These are phyloP conservation scores for Mantis religiosa DNA, from an alignment of 2,888 invertebrate genomes.

Conservation along the genomic window DNA sequence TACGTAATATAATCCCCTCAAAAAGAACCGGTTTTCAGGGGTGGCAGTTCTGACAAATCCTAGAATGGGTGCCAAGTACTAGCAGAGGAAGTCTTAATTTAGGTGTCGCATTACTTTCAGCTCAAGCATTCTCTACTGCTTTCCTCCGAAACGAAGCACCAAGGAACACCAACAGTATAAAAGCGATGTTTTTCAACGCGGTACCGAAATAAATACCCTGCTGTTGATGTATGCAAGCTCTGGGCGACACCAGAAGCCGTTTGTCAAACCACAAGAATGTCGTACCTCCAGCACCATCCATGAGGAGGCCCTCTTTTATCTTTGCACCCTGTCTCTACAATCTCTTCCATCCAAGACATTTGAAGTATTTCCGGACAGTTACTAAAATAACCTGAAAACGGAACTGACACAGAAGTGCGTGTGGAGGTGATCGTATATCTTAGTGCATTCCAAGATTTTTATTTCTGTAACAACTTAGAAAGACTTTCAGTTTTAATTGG, in stretches of 20 bases:
- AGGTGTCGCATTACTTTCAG: not conserved
- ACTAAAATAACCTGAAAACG: not conserved
- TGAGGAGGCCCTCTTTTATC: not conserved
- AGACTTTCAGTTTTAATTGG: not conserved
- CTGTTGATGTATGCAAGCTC: not conserved
- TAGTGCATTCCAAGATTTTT: not conserved
- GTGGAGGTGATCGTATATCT: not conserved
- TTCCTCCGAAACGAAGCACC: not conserved
- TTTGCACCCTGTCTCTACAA: not conserved
- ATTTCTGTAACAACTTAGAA: not conserved
- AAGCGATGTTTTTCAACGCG: not conserved
- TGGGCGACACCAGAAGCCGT: not conserved
- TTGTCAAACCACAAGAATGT: conserved; percentile 3
- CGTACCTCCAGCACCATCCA: not conserved
- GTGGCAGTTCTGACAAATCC: no score
- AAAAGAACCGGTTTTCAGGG: no score
- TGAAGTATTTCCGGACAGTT: not conserved
- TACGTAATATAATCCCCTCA: no score
- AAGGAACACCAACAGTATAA: not conserved
- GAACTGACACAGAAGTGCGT: not conserved
- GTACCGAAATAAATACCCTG: not conserved
- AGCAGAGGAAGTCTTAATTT: not conserved
- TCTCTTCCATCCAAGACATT: not conserved
- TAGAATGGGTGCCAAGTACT: not conserved
- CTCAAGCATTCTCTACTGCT: not conserved